phyloP scores from a whole-genome alignment of 2,113 vertebrate genomes.

The Bubo scandiacus region DNA sequence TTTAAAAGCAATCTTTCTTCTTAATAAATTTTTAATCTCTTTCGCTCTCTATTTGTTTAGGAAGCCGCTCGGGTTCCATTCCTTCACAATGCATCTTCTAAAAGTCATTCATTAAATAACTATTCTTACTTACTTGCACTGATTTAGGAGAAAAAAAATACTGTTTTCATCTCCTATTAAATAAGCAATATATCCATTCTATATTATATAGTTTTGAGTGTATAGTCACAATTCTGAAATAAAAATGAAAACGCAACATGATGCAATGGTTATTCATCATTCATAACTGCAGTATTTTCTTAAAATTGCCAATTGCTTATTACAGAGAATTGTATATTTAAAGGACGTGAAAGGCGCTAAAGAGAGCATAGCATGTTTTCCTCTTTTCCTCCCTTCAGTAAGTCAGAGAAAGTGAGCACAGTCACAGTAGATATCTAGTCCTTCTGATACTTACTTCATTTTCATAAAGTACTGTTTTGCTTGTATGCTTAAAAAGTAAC shows the following conservation, averaged over 20 bases:
- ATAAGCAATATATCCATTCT: neutral
- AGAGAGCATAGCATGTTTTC: conserved; percentile 2
- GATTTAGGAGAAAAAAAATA: neutral
- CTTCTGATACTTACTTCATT: neutral
- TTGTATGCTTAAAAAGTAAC: neutral
- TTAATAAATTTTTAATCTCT: neutral
- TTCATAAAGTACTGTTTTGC: neutral
- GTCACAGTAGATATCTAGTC: neutral
- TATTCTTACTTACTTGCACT: neutral
- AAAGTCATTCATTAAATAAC: neutral
- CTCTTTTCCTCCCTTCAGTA: neutral
- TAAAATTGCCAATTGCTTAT: conserved; percentile 41
- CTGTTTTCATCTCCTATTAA: neutral
- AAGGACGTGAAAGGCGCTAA: conserved; percentile 34
- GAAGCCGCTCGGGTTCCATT: neutral
- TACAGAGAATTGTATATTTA: conserved; percentile 22
- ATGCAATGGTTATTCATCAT: conserved; percentile 26
- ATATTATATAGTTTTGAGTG: neutral
- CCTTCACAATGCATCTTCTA: neutral
- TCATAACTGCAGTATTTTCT: conserved; percentile 33
- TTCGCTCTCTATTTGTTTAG: neutral
- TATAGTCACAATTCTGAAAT: conserved; percentile 18
- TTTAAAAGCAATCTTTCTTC: neutral
- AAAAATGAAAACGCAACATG: conserved; percentile 53
- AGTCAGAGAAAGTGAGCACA: conserved; percentile 1